Percentiles rank a stretch among this genome's conserved stretches.
Conservation (phyloP, 2,113 vertebrate genomes). For the Coracopsis vasa region DNA sequence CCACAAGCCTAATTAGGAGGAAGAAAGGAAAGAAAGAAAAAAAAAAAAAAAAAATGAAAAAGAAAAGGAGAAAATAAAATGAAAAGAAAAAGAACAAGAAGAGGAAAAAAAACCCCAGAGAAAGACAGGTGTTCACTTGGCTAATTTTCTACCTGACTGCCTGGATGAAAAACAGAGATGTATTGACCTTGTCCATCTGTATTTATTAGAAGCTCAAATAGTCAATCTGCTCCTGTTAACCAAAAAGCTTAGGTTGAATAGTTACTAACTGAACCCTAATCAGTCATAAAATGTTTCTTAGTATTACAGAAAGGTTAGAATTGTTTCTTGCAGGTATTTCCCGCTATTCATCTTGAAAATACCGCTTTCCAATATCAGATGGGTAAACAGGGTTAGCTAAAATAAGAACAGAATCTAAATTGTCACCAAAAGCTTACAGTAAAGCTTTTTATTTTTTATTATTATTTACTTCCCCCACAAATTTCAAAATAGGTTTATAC, state of each 20-base stretch:
- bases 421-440: neutral
- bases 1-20: constrained; percentile 29
- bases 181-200: constrained; percentile 51
- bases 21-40: neutral
- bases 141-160: constrained; percentile 73
- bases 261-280: constrained; percentile 58
- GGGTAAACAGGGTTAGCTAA: neutral
- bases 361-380: neutral
- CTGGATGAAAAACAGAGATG: constrained; percentile 57
- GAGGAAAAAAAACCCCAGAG: neutral
- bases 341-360: constrained; percentile 14
- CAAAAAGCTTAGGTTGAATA: constrained; percentile 51
- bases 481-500: neutral
- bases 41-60: neutral
- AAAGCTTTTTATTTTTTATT: neutral
- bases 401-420: neutral
- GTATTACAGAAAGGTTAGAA: constrained; percentile 22
- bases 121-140: constrained; percentile 46
- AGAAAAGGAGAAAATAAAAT: neutral
- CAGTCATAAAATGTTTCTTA: constrained; percentile 49
- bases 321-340: neutral
- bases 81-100: neutral
- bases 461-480: neutral
- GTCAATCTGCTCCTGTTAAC: constrained; percentile 52
- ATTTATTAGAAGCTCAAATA: constrained; percentile 58